Percentiles rank a stretch among this genome's conserved stretches.
Evolutionary conservation across 2,113 vertebrate genomes (phyloP).

Genomic region (Perccottus glenii): DNA sequence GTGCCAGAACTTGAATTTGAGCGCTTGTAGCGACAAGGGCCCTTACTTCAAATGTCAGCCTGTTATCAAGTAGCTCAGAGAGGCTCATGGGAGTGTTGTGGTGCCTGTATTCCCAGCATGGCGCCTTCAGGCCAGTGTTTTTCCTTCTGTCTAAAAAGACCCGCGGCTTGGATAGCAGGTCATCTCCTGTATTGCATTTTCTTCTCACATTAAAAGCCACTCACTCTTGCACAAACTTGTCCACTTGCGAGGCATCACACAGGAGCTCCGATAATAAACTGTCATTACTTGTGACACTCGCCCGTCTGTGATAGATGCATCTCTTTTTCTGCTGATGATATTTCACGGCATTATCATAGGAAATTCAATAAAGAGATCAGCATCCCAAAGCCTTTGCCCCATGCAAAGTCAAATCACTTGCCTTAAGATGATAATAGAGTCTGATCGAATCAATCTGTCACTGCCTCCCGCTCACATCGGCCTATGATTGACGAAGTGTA

Average conservation of each 20-base stretch:
- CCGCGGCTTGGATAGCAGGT: background rate
- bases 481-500: constrained; percentile 62
- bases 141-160: background rate
- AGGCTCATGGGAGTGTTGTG: constrained; percentile 28
- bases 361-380: constrained; percentile 79
- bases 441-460: constrained; percentile 76
- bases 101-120: constrained; percentile 48
- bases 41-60: constrained; percentile 57
- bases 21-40: constrained; percentile 17
- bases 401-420: constrained; percentile 76
- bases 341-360: constrained; percentile 76
- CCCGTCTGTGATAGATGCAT: constrained; percentile 70
- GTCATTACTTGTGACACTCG: constrained; percentile 71
- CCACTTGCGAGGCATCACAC: constrained; percentile 38
- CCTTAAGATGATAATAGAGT: constrained; percentile 75
- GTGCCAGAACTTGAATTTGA: constrained; percentile 13
- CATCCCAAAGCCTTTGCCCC: constrained; percentile 63
- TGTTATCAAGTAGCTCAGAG: constrained; percentile 24
- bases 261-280: constrained; percentile 65
- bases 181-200: background rate
- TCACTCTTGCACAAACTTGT: constrained; percentile 35
- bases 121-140: constrained; percentile 30
- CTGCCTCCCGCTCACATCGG: constrained; percentile 43
- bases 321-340: constrained; percentile 70
- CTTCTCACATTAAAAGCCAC: constrained; percentile 18